A percentile compares a stretch with the other conserved stretches of the same genome.
Conservation (phyloP, 1,140 invertebrate genomes). For the Zaprionus vittiger region DNA sequence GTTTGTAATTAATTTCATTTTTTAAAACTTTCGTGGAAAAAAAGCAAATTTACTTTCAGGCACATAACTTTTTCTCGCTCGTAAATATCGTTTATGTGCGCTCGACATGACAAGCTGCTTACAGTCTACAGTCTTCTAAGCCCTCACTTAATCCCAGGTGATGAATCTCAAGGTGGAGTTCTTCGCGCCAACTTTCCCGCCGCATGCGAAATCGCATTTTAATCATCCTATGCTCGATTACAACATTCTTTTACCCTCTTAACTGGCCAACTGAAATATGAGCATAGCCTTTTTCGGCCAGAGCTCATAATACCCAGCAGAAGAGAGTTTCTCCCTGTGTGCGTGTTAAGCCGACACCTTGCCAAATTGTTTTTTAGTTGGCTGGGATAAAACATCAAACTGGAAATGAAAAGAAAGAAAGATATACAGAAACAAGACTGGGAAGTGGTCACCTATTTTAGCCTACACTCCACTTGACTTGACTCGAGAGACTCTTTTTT, state of each 20-base stretch:
- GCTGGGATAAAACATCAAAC: constrained; percentile 11
- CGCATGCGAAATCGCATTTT: constrained; percentile 46
- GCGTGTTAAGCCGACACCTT: constrained; percentile 68
- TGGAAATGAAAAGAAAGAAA: neutral
- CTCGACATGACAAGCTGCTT: constrained; percentile 13
- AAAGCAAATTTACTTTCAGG: constrained; percentile 6
- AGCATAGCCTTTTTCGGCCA: constrained; percentile 50
- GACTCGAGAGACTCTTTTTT: neutral
- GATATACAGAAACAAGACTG: neutral
- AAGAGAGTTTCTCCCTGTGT: constrained; percentile 53
- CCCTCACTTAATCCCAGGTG: constrained; percentile 26
- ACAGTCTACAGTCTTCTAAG: constrained; percentile 3
- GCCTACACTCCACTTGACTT: neutral
- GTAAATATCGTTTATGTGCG: constrained; percentile 17
- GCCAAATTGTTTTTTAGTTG: constrained; percentile 66
- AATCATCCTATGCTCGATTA: constrained; percentile 37
- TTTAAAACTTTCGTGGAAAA: neutral
- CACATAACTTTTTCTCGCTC: neutral
- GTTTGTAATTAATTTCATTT: constrained; percentile 3
- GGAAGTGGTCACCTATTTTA: constrained; percentile 24
- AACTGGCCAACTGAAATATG: constrained; percentile 40
- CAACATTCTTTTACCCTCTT: constrained; percentile 33
- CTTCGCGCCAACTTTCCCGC: constrained; percentile 44
- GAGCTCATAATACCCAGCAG: constrained; percentile 32
- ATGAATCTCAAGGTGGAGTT: constrained; percentile 30